Evolutionary conservation across 2,113 vertebrate genomes (phyloP), one percentile per base, ranked within the genome.

Genomic region (Numida meleagris): DNA sequence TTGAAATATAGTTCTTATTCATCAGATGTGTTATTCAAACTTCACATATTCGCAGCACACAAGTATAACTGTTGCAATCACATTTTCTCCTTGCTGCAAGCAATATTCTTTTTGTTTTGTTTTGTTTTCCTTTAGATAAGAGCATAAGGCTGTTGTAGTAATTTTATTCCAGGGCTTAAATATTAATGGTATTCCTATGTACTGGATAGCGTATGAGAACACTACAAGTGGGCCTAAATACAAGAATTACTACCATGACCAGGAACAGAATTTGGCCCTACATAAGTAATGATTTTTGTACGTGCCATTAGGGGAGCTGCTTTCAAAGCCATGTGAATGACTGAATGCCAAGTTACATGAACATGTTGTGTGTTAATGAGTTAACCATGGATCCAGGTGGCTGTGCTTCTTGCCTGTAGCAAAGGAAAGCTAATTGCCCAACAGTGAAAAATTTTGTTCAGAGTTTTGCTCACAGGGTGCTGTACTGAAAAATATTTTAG

Each of bases 1-100:
- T 91, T 93, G 38, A 94, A 95, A 86, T 67, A 43, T 13, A 78
- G n/a, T 78, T 90, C 82, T 94, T 90, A 75, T 95, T 91, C 89
- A 93, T 72, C 63, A 46, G 16, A 78, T 62, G 9, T 59, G 63
- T 74, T 93, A 20, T 78, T 93, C 82, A 75, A 86, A 21, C 31
- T 74, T 85, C 50, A 68, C 48, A 38, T 78, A 80, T 24, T 81
- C 51, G 50, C 82, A 72, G n/a, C 9, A 40, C 31, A 38, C 62
- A 73, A 93, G 33, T 36, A 4, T 48, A 94, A 72, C 38, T 43
- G 38, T 86, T 9, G 31, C n/a, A 72, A 76, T 71, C 34, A 67
- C 14, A 3, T 80, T 89, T 50, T 71, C 38, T 18, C 55, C 43
- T 88, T 88, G 42, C 62, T 87, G 71, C 53, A 77, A 91, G 65